phyloP scores from a whole-genome alignment of 92 coral and sea anemone genomes.

The Chrysogorgia sp. region DNA sequence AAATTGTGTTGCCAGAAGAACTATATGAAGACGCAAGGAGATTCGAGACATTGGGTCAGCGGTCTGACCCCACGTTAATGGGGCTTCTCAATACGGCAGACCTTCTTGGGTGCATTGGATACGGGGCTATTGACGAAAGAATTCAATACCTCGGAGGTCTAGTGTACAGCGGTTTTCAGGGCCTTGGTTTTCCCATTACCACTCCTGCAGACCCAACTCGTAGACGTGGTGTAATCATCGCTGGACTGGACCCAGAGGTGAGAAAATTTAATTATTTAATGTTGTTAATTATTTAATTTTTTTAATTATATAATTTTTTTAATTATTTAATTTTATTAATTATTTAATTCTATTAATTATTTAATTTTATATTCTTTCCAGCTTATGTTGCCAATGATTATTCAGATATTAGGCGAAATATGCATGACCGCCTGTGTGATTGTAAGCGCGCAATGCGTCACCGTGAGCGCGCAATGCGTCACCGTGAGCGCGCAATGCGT shows the following conservation, averaged over 20 bases:
- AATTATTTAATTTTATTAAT: no score
- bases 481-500: no score
- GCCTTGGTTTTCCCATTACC: background rate
- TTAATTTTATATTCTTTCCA: no score
- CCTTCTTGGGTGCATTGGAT: slow-evolving; percentile 61
- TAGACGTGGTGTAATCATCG: background rate
- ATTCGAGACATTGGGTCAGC: slow-evolving; percentile 71
- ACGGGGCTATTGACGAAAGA: slow-evolving; percentile 16
- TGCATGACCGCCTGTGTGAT: no score
- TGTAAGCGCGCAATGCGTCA: no score
- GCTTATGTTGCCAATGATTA: no score
- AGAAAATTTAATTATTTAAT: background rate
- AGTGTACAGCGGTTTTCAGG: background rate
- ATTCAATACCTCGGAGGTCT: background rate
- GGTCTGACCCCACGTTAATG: slow-evolving; percentile 64
- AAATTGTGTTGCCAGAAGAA: slow-evolving; percentile 48
- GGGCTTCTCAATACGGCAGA: slow-evolving; percentile 70
- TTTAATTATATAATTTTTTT: no score
- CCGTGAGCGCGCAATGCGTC: no score
- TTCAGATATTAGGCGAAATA: no score
- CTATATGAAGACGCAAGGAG: slow-evolving; percentile 7
- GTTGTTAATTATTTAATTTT: background rate
- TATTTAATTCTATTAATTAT: no score
- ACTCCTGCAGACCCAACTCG: background rate
- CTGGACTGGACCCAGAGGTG: background rate